A percentile compares a stretch with the other conserved stretches of the same genome.
phyloP scores from a whole-genome alignment of 1,140 invertebrate genomes.

The Oedothorax gibbosus region DNA sequence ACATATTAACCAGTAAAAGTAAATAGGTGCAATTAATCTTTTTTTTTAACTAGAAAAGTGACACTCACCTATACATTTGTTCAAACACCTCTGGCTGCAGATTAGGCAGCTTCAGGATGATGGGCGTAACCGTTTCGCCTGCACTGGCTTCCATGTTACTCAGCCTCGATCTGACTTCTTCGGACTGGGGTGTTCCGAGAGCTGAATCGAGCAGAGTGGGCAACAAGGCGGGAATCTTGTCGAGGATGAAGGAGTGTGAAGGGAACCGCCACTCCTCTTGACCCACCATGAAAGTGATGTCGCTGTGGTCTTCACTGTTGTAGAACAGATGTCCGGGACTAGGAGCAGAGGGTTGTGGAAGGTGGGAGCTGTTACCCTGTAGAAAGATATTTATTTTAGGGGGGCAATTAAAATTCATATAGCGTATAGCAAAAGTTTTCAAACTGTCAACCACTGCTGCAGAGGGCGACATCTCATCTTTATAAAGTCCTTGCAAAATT shows the following conservation, averaged over 20 bases:
- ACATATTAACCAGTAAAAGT: neutral
- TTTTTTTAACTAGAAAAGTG: neutral
- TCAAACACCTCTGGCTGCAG: conserved; percentile 78
- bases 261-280: conserved; percentile 75
- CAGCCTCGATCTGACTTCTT: neutral
- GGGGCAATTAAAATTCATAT: no score
- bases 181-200: conserved; percentile 64
- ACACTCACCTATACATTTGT: conserved; percentile 74
- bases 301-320: conserved; percentile 75
- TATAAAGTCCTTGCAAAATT: neutral
- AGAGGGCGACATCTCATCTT: no score
- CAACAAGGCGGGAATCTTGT: conserved; percentile 10
- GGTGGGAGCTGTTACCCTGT: conserved; percentile 24
- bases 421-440: no score
- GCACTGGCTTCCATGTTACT: conserved; percentile 66
- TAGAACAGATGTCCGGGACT: conserved; percentile 65
- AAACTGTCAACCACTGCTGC: no score
- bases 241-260: conserved; percentile 76
- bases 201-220: conserved; percentile 58
- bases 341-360: conserved; percentile 51
- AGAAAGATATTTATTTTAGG: neutral
- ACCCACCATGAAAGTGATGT: conserved; percentile 77
- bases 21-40: no score
- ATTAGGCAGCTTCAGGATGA: conserved; percentile 66
- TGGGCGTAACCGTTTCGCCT: conserved; percentile 66